Base-by-base conservation (phyloP, 2,797 vertebrate species). In the Eleutherodactylus coqui region DNA sequence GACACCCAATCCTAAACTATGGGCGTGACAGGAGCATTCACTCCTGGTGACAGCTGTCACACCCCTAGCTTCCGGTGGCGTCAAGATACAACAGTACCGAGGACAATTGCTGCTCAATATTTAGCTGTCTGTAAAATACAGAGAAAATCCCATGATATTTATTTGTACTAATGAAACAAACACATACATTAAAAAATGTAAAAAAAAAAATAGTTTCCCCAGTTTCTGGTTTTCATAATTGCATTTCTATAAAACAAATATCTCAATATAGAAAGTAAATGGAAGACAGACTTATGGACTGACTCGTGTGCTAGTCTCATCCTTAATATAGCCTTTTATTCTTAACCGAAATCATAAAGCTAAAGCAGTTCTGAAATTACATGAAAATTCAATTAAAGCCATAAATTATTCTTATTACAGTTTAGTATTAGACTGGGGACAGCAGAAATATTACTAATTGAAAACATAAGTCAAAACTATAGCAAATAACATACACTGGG, bases 371-470 rank as follows among this genome's bases (percentile, higher is more conserved):
- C 58, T 80, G 60, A 67, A 29, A 80, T 45, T 47, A 62, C 43
- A 80, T 32, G 24, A 80, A 67, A 80, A 27, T 64, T 64, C 78
- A 80, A 80, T 79, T 79, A 79, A 79, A 67, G 60, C 43, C 78
- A 80, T 80, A 79, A 79, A 79, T 79, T 79, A 41, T 45, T 62
- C 29, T 47, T 80, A 80, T 64, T 73, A 45, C 60, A 80, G 77
- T 80, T 49, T 80, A 67, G 32, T 67, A 80, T 80, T 16, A 53
- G 64, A 51, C 45, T 55, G 49, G 32, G 45, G 41, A 16, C 67
- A 72, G 67, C 80, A 53, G 67, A 51, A 82, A 82, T 72, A 72
- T 38, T 70, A 82, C 64, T 82, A 82, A 80, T 80, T 80, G 78
- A 80, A 80, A 80, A 80, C 78, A 80, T 80, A 80, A 62, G 58